These are phyloP conservation scores for Pituophis catenifer DNA, from an alignment of 2,113 vertebrate genomes.

Conservation along the genomic window DNA sequence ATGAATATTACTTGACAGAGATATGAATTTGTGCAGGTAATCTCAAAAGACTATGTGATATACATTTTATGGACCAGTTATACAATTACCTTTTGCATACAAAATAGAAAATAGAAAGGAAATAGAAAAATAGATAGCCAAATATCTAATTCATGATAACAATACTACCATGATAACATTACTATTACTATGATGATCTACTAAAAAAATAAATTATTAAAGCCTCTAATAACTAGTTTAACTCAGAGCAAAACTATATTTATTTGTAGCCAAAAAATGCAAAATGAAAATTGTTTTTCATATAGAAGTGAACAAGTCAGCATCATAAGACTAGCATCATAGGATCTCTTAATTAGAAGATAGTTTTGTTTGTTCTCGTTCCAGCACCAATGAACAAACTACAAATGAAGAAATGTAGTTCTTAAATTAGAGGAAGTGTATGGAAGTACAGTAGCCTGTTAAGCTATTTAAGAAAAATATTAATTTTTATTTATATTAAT, in stretches of 20 bases:
- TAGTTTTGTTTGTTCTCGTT: background rate
- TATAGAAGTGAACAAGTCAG: background rate
- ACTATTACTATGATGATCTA: background rate
- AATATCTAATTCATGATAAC: background rate
- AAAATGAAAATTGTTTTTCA: background rate
- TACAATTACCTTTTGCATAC: background rate
- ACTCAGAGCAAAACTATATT: background rate
- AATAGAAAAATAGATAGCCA: background rate
- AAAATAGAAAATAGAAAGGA: background rate
- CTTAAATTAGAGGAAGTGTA: background rate
- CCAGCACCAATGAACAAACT: background rate
- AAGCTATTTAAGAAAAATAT: background rate
- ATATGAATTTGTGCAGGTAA: background rate
- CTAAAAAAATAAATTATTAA: background rate
- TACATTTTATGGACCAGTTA: background rate
- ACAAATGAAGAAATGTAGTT: background rate
- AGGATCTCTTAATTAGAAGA: background rate
- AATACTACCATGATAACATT: background rate
- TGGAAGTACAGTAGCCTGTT: background rate
- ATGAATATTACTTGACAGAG: background rate
- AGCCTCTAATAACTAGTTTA: background rate
- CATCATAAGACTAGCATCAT: constrained; percentile 27
- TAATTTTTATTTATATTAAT: background rate
- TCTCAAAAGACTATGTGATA: background rate
- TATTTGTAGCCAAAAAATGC: background rate